Base-by-base conservation (phyloP, 2,113 vertebrate genomes). In the Dermatemys mawii region DNA sequence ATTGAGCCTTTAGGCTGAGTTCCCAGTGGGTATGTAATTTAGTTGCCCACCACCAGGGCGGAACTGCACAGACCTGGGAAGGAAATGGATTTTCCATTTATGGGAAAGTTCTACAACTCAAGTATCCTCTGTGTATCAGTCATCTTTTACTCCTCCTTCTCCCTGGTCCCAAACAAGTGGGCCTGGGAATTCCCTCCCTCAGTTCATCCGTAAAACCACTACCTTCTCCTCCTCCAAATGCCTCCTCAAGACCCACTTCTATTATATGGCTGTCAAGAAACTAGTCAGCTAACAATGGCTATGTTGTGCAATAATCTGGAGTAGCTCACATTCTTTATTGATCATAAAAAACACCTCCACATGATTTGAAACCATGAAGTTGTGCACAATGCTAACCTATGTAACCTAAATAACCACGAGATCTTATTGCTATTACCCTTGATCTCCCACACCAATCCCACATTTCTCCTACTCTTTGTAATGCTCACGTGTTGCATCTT, bases 1-100 rank as follows among this genome's bases (percentile, higher is more conserved):
- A 19, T 26, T 1, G 27, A 88, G 57, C 55, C 0, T 0, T 60
- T 48, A 0, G 0, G 38, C 27, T 46, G 80, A 87, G 26, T 21
- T 1, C 70, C 24, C 11, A 11, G 21, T 12, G 24, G 38, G 11
- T 38, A 12, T 26, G 70, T 17, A 24, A 75, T 75, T 44, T 44
- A 6, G 35, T 1, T 0, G 1, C 38, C 60, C 78, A 55, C 79
- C 50, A 6, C 2, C 21, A 73, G 70, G 70, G 41, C 24, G 32
- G 95, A 12, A 48, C 10, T 67, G 35, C 35, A 63, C 35, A 17
- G 16, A n/a, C 16, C 35, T n/a, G 35, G 60, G 13, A 29, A 87
- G n/a, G 8, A 79, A 16, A 0, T 0, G 2, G 1, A 12, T 90
- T 93, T 70, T 75, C 2, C 38, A 75, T 22, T 41, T 11, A 41